These are phyloP conservation scores for Octodon degus DNA, from an alignment of 2,113 vertebrate species.

Conservation along the genomic window DNA sequence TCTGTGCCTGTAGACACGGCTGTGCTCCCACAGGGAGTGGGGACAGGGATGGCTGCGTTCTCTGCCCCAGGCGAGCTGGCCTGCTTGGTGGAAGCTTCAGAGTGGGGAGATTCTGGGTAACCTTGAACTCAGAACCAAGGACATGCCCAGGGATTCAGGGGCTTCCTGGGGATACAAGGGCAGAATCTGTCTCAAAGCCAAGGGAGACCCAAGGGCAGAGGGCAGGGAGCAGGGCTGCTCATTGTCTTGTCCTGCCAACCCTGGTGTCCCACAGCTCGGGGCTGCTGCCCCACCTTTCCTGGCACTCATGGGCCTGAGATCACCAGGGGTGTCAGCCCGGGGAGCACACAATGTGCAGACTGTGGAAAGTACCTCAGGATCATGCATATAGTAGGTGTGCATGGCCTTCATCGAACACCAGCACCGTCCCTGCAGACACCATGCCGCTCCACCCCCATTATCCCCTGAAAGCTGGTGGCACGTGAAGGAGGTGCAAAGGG, in stretches of 20 bases:
- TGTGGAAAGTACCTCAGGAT: not conserved
- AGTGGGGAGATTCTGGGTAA: not conserved
- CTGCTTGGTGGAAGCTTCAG: not conserved
- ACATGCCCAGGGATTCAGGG: not conserved
- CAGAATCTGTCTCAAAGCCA: not conserved
- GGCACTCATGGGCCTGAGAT: not conserved
- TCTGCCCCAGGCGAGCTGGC: not conserved
- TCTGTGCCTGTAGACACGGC: not conserved
- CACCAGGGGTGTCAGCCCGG: not conserved
- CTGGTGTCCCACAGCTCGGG: rapidly evolving
- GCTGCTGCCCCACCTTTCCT: not conserved
- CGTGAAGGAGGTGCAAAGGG: not conserved
- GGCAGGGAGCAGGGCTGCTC: not conserved
- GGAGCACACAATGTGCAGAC: not conserved
- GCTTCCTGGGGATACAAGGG: not conserved
- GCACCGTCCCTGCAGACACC: not conserved
- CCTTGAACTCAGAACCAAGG: conserved; percentile 27
- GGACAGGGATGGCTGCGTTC: not conserved
- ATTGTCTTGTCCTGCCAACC: not conserved
- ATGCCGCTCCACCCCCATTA: not conserved
- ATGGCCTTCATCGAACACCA: not conserved
- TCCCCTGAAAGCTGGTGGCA: not conserved
- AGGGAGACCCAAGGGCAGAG: not conserved
- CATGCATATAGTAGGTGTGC: rapidly evolving
- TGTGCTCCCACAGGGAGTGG: no score